Percentiles rank a stretch among this genome's conserved stretches.
These are phyloP conservation scores for Oceanites oceanicus DNA, from an alignment of 2,113 vertebrate species.

Conservation along the genomic window DNA sequence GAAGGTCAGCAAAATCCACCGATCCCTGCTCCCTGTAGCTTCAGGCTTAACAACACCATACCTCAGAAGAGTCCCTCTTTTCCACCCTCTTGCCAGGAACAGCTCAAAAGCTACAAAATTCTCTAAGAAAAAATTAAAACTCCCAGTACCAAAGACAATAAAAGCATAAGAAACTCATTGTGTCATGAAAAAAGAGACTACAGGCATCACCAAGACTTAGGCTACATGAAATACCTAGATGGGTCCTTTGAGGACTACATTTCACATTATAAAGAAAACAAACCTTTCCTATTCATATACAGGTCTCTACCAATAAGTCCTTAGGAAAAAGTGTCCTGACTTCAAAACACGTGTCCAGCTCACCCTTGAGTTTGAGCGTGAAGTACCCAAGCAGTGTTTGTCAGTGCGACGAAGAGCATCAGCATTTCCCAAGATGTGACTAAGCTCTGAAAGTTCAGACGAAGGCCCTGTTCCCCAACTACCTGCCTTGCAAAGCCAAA, in stretches of 20 bases:
- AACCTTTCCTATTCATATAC: background rate
- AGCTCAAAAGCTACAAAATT: background rate
- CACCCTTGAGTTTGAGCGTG: background rate
- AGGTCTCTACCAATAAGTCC: background rate
- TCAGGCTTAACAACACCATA: background rate
- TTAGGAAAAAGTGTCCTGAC: background rate
- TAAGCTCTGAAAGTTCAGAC: background rate
- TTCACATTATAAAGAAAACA: background rate
- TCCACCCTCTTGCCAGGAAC: background rate
- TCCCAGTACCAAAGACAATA: background rate
- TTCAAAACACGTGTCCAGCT: background rate
- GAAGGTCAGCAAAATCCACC: background rate
- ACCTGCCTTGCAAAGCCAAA: background rate
- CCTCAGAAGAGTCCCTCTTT: background rate
- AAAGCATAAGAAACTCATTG: background rate
- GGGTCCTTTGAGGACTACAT: background rate
- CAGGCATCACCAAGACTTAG: background rate
- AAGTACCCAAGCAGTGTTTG: background rate
- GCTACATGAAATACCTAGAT: background rate
- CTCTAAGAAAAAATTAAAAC: background rate
- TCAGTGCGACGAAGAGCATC: accelerated
- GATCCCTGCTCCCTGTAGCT: background rate
- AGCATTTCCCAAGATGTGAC: background rate
- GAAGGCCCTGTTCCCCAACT: background rate
- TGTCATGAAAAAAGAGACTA: background rate